Evolutionary conservation across 2,113 vertebrate species (phyloP).

Genomic region (Brachyhypopomus occidentalis): DNA sequence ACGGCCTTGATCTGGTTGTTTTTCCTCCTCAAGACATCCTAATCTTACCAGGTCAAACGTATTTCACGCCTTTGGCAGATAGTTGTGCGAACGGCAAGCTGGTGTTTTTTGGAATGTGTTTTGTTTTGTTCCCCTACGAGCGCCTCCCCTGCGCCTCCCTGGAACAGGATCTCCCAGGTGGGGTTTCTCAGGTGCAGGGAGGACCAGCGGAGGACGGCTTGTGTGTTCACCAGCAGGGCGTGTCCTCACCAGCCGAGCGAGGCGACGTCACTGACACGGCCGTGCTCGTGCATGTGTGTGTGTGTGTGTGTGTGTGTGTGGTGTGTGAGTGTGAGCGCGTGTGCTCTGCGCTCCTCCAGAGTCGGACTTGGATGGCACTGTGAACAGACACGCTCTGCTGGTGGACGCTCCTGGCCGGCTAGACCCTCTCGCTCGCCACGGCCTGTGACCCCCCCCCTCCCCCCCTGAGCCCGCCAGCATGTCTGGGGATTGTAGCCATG

Average conservation of each 20-base stretch:
- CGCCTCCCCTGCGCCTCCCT: slow-evolving; percentile 69
- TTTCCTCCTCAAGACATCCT: too few species aligned
- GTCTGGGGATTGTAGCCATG: slow-evolving; percentile 85
- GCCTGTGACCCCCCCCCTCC: slow-evolving; percentile 1
- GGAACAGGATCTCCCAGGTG: slow-evolving; percentile 80
- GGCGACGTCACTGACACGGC: slow-evolving; percentile 10
- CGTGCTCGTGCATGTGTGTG: slow-evolving; percentile 18
- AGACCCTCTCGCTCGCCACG: neutral
- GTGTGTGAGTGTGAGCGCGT: too few species aligned
- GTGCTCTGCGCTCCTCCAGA: slow-evolving; percentile 55
- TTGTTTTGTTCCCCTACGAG: neutral
- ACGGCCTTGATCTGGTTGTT: too few species aligned
- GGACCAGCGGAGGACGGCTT: slow-evolving; percentile 56
- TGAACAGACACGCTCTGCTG: slow-evolving; percentile 73
- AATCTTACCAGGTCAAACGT: neutral
- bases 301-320: slow-evolving; percentile 19
- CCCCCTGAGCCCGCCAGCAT: slow-evolving; percentile 67
- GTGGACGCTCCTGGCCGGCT: neutral
- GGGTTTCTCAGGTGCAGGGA: slow-evolving; percentile 72
- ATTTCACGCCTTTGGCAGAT: neutral
- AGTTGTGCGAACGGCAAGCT: too few species aligned
- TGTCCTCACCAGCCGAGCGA: slow-evolving; percentile 17
- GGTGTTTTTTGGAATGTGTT: too few species aligned
- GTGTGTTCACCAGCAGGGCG: slow-evolving; percentile 60
- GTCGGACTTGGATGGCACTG: slow-evolving; percentile 83